Evolutionary conservation across 2,888 invertebrate genomes (phyloP).

Genomic region (Branchellion lobata): DNA sequence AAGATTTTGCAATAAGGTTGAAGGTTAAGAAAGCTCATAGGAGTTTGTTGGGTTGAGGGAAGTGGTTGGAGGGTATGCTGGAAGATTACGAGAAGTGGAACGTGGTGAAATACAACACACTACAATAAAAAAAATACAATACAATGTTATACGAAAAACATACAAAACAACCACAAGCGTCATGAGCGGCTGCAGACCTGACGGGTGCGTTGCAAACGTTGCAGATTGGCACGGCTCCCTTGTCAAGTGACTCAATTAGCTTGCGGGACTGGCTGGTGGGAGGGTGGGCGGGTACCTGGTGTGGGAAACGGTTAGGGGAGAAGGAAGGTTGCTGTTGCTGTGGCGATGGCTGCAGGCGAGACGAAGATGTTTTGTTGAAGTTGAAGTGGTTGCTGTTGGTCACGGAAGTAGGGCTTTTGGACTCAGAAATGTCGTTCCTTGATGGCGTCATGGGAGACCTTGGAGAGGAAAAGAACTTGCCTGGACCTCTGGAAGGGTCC

Average conservation of each 20-base stretch:
- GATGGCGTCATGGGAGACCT: background rate
- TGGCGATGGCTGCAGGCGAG: background rate
- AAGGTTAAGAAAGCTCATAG: too few relatives aligned
- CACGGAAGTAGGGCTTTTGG: background rate
- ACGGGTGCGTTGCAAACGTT: constrained; percentile 48
- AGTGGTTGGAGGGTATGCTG: too few relatives aligned
- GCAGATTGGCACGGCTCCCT: constrained; percentile 50
- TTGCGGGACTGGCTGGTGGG: constrained; percentile 44
- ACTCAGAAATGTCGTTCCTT: background rate
- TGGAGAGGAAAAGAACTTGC: background rate
- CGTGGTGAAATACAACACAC: too few relatives aligned
- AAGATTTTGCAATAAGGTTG: too few relatives aligned
- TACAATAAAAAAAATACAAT: too few relatives aligned
- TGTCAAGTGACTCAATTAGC: constrained; percentile 45
- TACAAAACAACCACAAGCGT: too few relatives aligned
- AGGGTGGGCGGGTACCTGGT: constrained; percentile 35
- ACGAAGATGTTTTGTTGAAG: background rate
- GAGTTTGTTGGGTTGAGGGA: too few relatives aligned
- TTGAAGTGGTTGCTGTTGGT: background rate
- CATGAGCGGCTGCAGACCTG: too few relatives aligned
- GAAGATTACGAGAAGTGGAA: too few relatives aligned
- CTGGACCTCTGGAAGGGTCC: background rate
- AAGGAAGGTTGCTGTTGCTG: background rate
- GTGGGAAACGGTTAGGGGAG: constrained; percentile 20
- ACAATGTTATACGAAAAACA: too few relatives aligned